Evolutionary conservation across 2,113 vertebrate genomes (phyloP).

Genomic region (Cepphus grylle): DNA sequence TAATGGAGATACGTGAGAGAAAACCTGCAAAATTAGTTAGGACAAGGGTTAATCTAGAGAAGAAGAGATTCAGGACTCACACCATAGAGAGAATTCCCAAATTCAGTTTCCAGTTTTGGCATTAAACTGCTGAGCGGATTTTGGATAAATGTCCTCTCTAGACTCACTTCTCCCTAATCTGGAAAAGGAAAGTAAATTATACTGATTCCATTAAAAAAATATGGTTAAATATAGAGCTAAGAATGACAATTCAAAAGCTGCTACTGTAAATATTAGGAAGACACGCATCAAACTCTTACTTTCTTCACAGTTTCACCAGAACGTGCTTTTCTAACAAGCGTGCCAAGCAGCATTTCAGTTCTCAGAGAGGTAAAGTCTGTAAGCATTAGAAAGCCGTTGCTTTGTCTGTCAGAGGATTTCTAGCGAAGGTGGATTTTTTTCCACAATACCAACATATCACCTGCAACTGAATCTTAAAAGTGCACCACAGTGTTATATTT

Average conservation of each 20-base stretch:
- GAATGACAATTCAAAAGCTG: not conserved
- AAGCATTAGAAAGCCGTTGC: not conserved
- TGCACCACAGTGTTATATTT: not conserved
- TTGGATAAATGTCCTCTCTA: not conserved
- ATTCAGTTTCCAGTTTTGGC: not conserved
- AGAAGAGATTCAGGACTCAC: not conserved
- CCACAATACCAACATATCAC: not conserved
- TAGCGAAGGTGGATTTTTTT: not conserved
- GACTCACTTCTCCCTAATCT: not conserved
- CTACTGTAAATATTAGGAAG: not conserved
- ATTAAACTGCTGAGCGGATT: not conserved
- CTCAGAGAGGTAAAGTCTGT: not conserved
- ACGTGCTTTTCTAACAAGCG: not conserved
- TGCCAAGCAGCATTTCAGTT: not conserved
- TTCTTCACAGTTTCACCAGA: not conserved
- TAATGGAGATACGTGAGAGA: not conserved
- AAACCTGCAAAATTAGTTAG: not conserved
- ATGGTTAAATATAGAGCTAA: not conserved
- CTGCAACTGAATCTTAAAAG: not conserved
- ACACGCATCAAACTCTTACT: not conserved
- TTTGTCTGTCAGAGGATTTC: not conserved
- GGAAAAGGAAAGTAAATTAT: not conserved
- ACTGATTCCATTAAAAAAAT: not conserved
- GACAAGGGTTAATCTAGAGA: not conserved
- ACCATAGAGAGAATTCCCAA: not conserved